phyloP scores from a whole-genome alignment of 2,113 vertebrate genomes.

The Romanogobio albipinnatus region DNA sequence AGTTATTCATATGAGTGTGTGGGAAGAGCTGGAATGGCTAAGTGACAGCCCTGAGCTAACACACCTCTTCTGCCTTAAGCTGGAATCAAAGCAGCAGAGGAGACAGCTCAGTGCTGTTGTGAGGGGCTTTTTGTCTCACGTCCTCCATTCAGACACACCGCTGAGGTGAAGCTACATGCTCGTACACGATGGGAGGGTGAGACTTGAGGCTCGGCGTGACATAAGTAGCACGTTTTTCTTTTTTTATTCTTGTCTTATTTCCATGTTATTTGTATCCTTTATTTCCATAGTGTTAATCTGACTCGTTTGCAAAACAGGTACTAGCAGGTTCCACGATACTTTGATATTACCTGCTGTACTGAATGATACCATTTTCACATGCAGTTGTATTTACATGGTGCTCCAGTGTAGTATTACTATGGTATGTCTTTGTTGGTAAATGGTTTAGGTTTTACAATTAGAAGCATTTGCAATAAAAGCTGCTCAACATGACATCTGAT shows the following conservation, averaged over 20 bases:
- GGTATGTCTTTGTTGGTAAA: no score
- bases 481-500: no score
- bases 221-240: background rate
- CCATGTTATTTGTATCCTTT: background rate
- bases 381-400: no score
- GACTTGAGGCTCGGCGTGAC: background rate
- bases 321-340: background rate
- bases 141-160: background rate
- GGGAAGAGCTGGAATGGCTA: conserved; percentile 12
- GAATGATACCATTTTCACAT: background rate
- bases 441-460: no score
- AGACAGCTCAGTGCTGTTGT: conserved; percentile 9
- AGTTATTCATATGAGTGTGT: background rate
- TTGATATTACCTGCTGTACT: background rate
- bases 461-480: no score
- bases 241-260: background rate
- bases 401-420: no score
- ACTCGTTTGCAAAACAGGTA: background rate
- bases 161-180: background rate
- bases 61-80: conserved; percentile 23
- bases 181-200: background rate
- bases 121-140: conserved; percentile 19
- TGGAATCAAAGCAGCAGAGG: conserved; percentile 35
- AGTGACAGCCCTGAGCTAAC: background rate
- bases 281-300: background rate